Conservation (phyloP, 2,797 vertebrate species). For the Chiloscyllium punctatum region DNA sequence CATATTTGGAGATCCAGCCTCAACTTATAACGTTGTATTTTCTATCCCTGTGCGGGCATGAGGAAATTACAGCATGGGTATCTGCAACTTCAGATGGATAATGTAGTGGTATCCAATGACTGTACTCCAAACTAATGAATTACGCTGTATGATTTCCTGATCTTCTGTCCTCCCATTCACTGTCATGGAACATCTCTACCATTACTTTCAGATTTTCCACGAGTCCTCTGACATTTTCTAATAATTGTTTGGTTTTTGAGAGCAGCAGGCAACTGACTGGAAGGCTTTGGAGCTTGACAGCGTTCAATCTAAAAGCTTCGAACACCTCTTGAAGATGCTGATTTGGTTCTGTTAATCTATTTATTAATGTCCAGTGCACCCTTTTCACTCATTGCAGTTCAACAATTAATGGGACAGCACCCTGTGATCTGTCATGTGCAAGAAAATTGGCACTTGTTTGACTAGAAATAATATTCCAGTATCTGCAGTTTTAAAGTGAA, state of each 20-base stretch:
- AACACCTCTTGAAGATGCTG: not conserved
- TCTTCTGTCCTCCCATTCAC: not conserved
- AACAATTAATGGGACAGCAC: not conserved
- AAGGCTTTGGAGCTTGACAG: not conserved
- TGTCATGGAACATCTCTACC: not conserved
- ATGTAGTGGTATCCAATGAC: no score
- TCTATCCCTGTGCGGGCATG: not conserved
- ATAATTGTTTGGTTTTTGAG: not conserved
- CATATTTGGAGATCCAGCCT: not conserved
- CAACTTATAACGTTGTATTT: not conserved
- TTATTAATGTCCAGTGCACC: not conserved
- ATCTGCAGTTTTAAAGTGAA: not conserved
- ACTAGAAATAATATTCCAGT: not conserved
- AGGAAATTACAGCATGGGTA: not conserved
- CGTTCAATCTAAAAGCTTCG: not conserved
- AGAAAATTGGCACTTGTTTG: not conserved
- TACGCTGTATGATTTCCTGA: not conserved
- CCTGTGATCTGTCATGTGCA: not conserved
- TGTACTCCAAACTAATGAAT: not conserved
- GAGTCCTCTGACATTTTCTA: not conserved
- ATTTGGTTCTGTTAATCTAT: not conserved
- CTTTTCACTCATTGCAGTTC: not conserved
- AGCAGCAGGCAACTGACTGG: not conserved
- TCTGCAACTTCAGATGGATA: not conserved
- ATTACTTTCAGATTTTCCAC: not conserved